Evolutionary conservation across 1,140 invertebrate genomes (phyloP).

Genomic region (Caligus rogercresseyi): DNA sequence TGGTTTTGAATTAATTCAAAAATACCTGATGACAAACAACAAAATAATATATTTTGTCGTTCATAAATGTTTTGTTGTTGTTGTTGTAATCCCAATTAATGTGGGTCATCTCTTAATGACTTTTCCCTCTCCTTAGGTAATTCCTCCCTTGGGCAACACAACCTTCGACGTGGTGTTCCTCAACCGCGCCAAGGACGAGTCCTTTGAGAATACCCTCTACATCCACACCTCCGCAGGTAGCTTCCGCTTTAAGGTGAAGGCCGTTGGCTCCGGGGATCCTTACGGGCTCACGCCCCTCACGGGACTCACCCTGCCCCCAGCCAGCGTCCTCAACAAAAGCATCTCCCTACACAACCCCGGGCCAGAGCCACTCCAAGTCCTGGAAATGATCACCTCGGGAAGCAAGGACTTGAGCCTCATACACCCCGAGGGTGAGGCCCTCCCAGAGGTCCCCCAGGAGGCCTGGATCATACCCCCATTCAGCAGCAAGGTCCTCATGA

Average conservation of each 20-base stretch:
- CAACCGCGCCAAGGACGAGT: slow-evolving; percentile 60
- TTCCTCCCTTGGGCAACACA: slow-evolving; percentile 74
- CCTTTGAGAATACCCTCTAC: slow-evolving; percentile 65
- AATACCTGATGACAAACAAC: too few species aligned
- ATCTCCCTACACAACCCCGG: slow-evolving; percentile 90
- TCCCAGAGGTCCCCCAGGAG: slow-evolving; percentile 57
- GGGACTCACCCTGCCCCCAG: slow-evolving; percentile 70
- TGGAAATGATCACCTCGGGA: slow-evolving; percentile 76
- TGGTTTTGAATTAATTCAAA: too few species aligned
- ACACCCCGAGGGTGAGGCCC: slow-evolving; percentile 55
- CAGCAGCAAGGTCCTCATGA: slow-evolving; percentile 69
- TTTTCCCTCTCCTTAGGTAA: slow-evolving; percentile 47
- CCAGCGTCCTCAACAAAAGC: slow-evolving; percentile 70
- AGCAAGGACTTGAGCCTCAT: slow-evolving; percentile 66
- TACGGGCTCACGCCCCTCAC: slow-evolving; percentile 73
- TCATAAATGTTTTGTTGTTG: slow-evolving; percentile 21
- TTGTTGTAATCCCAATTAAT: too few species aligned
- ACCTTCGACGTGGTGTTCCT: slow-evolving; percentile 89
- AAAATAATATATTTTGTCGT: too few species aligned
- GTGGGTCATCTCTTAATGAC: too few species aligned
- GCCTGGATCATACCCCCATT: slow-evolving; percentile 79
- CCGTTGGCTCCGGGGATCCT: slow-evolving; percentile 61
- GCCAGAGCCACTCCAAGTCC: slow-evolving; percentile 58
- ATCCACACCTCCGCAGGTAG: slow-evolving; percentile 80
- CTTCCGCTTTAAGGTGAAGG: slow-evolving; percentile 45